These are phyloP conservation scores for Apamea monoglypha DNA, from an alignment of 2,888 invertebrate genomes.

Conservation along the genomic window DNA sequence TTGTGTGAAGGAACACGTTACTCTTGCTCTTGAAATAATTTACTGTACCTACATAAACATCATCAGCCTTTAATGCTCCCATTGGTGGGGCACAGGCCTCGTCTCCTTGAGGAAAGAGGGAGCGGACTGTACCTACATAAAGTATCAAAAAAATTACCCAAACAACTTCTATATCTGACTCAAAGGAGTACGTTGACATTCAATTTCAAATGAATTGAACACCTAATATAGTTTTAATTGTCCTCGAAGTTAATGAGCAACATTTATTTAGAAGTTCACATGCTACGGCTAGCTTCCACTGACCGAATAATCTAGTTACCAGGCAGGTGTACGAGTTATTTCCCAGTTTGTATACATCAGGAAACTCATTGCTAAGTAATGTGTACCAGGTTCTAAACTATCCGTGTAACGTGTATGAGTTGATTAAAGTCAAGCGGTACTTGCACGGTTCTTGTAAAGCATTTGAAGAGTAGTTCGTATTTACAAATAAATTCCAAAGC, in stretches of 20 bases:
- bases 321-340: slow-evolving; percentile 14
- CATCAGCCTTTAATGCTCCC: neutral
- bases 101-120: neutral
- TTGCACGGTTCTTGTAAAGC: neutral
- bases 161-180: neutral
- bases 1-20: neutral
- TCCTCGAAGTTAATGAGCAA: slow-evolving; percentile 4
- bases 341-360: slow-evolving; percentile 31
- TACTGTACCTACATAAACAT: neutral
- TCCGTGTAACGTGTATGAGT: slow-evolving; percentile 15
- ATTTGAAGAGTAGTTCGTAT: neutral
- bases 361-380: slow-evolving; percentile 31
- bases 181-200: neutral
- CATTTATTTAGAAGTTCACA: neutral
- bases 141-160: neutral
- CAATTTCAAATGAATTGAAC: neutral
- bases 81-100: neutral
- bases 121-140: neutral
- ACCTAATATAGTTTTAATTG: neutral
- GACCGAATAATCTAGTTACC: slow-evolving; percentile 26
- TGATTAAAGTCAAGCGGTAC: slow-evolving; percentile 14
- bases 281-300: slow-evolving; percentile 1
- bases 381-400: slow-evolving; percentile 9
- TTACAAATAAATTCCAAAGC: neutral
- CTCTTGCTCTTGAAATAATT: neutral